A percentile compares a stretch with the other conserved stretches of the same genome.
phyloP scores from a whole-genome alignment of 1,140 invertebrate species.

The Rhizoglyphus robini region DNA sequence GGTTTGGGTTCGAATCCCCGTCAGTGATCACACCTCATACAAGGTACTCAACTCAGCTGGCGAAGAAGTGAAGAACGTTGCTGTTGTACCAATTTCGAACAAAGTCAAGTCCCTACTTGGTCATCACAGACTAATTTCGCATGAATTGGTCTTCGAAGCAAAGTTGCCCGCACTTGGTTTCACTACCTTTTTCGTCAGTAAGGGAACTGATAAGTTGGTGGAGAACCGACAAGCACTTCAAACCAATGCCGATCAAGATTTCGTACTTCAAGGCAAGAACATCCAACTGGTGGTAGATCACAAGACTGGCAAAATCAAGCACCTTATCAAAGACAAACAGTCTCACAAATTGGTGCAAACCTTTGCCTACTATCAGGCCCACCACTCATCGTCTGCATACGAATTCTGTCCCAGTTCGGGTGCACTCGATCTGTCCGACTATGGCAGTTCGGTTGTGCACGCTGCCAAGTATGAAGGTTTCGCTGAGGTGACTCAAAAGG shows the following conservation, averaged over 20 bases:
- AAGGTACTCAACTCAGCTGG: constrained; percentile 41
- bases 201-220: background rate
- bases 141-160: constrained; percentile 35
- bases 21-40: constrained; percentile 42
- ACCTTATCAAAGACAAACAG: constrained; percentile 25
- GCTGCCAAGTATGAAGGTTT: constrained; percentile 24
- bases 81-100: constrained; percentile 29
- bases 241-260: constrained; percentile 4
- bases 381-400: background rate
- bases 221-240: background rate
- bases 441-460: background rate
- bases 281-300: constrained; percentile 19
- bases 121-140: constrained; percentile 28
- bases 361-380: constrained; percentile 4
- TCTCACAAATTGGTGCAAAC: background rate
- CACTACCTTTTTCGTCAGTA: constrained; percentile 32
- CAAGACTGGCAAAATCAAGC: constrained; percentile 19
- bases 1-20: constrained; percentile 55
- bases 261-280: constrained; percentile 12
- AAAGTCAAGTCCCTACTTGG: constrained; percentile 32
- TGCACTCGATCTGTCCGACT: background rate
- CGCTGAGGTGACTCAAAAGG: constrained; percentile 62
- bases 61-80: constrained; percentile 28
- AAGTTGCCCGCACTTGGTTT: constrained; percentile 37
- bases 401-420: constrained; percentile 8